Conservation (phyloP, 2,797 vertebrate species). For the Acipenser ruthenus region DNA sequence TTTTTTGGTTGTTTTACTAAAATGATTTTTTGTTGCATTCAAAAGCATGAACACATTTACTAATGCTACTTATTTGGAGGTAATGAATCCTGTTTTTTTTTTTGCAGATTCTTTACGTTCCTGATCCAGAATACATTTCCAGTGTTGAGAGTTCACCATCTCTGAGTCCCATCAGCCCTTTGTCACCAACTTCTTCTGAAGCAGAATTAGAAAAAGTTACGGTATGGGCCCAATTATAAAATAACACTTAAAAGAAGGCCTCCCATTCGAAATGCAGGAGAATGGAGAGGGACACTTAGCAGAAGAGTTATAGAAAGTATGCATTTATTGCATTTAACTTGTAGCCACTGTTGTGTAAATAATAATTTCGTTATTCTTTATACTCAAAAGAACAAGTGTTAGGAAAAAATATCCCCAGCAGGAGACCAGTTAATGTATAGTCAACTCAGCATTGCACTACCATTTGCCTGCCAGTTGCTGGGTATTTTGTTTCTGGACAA, state of each 20-base stretch:
- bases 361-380: too few species aligned
- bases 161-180: constrained; percentile 88
- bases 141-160: constrained; percentile 95
- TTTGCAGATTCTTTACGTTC: constrained; percentile 92
- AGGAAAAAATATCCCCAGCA: neutral
- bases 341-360: too few species aligned
- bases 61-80: too few species aligned
- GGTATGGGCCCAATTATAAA: constrained; percentile 47
- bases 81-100: constrained; percentile 28
- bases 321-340: too few species aligned
- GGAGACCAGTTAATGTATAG: neutral
- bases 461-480: neutral
- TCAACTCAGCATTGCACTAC: neutral
- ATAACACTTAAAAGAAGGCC: too few species aligned
- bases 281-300: too few species aligned
- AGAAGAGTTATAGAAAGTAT: too few species aligned
- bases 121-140: constrained; percentile 90
- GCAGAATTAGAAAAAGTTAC: constrained; percentile 87
- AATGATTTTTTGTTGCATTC: too few species aligned
- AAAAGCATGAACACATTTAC: too few species aligned
- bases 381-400: neutral
- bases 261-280: too few species aligned
- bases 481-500: neutral
- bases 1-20: too few species aligned
- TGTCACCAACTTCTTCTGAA: constrained; percentile 81